Percentiles rank a stretch among this genome's conserved stretches.
These are phyloP conservation scores for Porites divaricata DNA, from an alignment of 92 coral and sea anemone genomes.

Conservation along the genomic window DNA sequence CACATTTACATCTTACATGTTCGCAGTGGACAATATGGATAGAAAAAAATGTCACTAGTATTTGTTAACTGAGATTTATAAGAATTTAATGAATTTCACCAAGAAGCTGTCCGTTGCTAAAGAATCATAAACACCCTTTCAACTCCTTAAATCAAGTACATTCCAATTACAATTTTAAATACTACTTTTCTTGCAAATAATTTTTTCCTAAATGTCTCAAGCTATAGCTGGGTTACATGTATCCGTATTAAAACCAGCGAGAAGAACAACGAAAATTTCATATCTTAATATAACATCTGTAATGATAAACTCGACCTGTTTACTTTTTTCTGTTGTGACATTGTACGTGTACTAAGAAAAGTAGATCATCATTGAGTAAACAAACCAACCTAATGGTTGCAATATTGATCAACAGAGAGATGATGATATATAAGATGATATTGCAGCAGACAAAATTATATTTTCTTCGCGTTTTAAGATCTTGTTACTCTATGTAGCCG, in stretches of 20 bases:
- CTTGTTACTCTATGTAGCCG: neutral
- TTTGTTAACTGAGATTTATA: neutral
- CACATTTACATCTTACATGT: too few relatives aligned
- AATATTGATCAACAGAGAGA: neutral
- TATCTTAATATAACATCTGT: neutral
- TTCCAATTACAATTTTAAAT: too few relatives aligned
- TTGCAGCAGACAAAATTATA: neutral
- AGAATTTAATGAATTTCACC: neutral
- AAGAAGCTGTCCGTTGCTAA: neutral
- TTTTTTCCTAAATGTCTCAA: too few relatives aligned
- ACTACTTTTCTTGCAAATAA: neutral
- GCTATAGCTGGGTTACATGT: too few relatives aligned
- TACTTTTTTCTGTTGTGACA: neutral
- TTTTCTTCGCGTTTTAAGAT: neutral
- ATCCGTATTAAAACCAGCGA: neutral
- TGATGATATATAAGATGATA: neutral
- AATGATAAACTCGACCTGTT: neutral
- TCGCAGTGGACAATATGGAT: too few relatives aligned
- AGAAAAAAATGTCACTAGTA: too few relatives aligned
- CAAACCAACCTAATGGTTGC: neutral
- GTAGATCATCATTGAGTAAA: neutral
- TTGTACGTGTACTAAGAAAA: neutral
- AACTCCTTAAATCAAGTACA: too few relatives aligned
- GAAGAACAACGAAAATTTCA: neutral
- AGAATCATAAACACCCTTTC: neutral